Evolutionary conservation across 2,113 vertebrate genomes (phyloP).

Genomic region (Perccottus glenii): DNA sequence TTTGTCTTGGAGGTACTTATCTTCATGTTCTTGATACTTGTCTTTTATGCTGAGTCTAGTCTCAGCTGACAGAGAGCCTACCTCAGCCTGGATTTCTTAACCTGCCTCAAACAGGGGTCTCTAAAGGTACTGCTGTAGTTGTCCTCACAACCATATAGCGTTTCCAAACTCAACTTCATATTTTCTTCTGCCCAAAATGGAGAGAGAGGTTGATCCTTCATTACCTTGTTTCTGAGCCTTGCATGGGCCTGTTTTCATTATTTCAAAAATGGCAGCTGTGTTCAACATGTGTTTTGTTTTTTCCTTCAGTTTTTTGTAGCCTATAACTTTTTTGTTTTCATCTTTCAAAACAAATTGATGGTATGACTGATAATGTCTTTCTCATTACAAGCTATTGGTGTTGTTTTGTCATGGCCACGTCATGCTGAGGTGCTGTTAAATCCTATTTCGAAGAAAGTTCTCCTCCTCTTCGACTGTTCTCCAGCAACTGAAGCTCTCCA

Average conservation of each 20-base stretch:
- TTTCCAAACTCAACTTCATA: slow-evolving; percentile 45
- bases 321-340: slow-evolving; percentile 52
- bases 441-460: background rate
- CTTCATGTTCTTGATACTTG: slow-evolving; percentile 39
- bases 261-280: slow-evolving; percentile 83
- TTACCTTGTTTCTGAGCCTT: slow-evolving; percentile 58
- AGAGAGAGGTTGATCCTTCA: slow-evolving; percentile 25
- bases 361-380: slow-evolving; percentile 77
- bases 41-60: slow-evolving; percentile 59
- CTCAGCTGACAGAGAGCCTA: slow-evolving; percentile 73
- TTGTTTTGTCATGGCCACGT: slow-evolving; percentile 13
- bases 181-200: slow-evolving; percentile 38
- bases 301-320: slow-evolving; percentile 40
- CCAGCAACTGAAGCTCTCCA: slow-evolving; percentile 59
- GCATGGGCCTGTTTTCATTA: slow-evolving; percentile 72
- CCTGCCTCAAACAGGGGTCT: slow-evolving; percentile 60
- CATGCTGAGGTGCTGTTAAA: slow-evolving; percentile 5
- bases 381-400: slow-evolving; percentile 67
- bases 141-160: slow-evolving; percentile 59
- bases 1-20: slow-evolving; percentile 63
- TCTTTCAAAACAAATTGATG: slow-evolving; percentile 62
- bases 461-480: slow-evolving; percentile 8
- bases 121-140: slow-evolving; percentile 76
- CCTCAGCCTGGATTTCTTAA: slow-evolving; percentile 81
- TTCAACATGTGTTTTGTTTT: slow-evolving; percentile 51